Percentiles rank a stretch among this genome's conserved stretches.
Conservation (phyloP, 2,113 vertebrate species). For the Microtus oregoni region DNA sequence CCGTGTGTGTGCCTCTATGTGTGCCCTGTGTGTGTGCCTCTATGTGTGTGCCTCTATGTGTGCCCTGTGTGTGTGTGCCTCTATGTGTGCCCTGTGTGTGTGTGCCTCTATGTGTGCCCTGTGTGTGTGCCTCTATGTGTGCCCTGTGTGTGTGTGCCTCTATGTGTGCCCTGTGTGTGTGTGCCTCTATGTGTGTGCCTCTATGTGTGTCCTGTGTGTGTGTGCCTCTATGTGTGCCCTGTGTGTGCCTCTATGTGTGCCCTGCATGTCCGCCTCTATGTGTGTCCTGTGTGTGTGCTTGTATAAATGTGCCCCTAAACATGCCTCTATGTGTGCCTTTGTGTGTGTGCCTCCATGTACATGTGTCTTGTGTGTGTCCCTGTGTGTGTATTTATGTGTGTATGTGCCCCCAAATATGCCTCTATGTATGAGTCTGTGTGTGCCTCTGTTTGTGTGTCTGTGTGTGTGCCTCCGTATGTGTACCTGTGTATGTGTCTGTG, state of each 20-base stretch:
- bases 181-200: too few species aligned
- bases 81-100: rapidly evolving
- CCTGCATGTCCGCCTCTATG: too few species aligned
- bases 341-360: neutral
- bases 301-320: too few species aligned
- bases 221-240: too few species aligned
- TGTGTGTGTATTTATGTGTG: neutral
- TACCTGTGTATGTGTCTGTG: neutral
- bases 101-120: neutral
- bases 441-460: neutral
- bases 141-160: too few species aligned
- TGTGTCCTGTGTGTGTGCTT: too few species aligned
- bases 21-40: too few species aligned
- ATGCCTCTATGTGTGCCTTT: neutral
- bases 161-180: too few species aligned
- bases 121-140: neutral
- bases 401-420: neutral
- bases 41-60: too few species aligned
- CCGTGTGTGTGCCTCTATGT: neutral
- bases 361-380: rapidly evolving
- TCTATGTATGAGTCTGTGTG: too few species aligned
- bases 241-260: too few species aligned
- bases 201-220: too few species aligned
- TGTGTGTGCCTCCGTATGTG: neutral
- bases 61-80: neutral